phyloP scores from a whole-genome alignment of 2,113 vertebrate species.

The Hippopotamus amphibius region DNA sequence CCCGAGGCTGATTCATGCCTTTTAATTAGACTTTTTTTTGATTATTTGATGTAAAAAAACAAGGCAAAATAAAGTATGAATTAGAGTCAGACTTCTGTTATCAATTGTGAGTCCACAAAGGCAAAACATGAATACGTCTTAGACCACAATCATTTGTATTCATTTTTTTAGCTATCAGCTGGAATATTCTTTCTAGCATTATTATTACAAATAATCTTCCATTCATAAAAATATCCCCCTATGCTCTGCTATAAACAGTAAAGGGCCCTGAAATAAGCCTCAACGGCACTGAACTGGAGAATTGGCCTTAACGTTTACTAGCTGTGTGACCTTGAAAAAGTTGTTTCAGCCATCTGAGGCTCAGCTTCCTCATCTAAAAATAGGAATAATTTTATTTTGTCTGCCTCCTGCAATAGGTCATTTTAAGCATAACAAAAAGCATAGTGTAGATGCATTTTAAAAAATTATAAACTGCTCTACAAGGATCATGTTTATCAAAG shows the following conservation, averaged over 20 bases:
- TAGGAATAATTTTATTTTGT: constrained; percentile 59
- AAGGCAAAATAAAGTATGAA: constrained; percentile 11
- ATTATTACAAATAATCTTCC: not conserved
- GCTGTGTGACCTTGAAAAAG: constrained; percentile 62
- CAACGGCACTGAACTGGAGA: not conserved
- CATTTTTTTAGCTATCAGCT: not conserved
- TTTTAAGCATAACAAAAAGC: constrained; percentile 41
- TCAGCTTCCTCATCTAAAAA: constrained; percentile 55
- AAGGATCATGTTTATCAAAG: constrained; percentile 23
- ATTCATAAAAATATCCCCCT: not conserved
- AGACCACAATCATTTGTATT: not conserved
- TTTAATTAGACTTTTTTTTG: not conserved
- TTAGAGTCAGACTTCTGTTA: not conserved
- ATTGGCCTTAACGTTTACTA: not conserved
- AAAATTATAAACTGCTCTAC: constrained; percentile 17
- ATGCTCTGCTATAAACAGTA: not conserved
- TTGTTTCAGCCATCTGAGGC: not conserved
- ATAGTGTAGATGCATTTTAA: not conserved
- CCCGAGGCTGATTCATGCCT: not conserved
- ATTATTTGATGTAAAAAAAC: not conserved
- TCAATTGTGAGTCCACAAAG: not conserved
- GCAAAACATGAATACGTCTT: not conserved
- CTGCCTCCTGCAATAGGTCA: constrained; percentile 34
- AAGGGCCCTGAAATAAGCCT: not conserved
- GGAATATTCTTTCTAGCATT: not conserved